Evolutionary conservation across 2,888 invertebrate genomes (phyloP).

Genomic region (Caenorhabditis afra): DNA sequence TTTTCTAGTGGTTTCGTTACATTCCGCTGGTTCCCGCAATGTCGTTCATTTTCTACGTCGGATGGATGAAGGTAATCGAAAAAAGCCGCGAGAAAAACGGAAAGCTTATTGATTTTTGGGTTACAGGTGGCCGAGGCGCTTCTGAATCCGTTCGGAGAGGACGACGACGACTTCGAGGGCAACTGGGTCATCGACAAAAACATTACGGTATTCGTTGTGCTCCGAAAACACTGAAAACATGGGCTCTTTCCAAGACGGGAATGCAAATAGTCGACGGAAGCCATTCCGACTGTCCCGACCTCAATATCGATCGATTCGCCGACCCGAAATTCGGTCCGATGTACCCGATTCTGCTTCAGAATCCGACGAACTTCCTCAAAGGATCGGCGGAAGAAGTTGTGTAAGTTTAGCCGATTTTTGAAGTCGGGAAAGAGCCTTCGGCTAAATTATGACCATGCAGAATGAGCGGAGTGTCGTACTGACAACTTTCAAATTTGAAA

Average conservation of each 20-base stretch:
- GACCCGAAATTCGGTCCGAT: constrained; percentile 54
- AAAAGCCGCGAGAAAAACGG: neutral
- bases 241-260: constrained; percentile 60
- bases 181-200: constrained; percentile 73
- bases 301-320: constrained; percentile 63
- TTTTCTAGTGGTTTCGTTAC: constrained; percentile 57
- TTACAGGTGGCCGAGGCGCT: constrained; percentile 77
- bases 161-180: constrained; percentile 78
- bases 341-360: constrained; percentile 29
- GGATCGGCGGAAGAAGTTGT: constrained; percentile 64
- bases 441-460: too few species aligned
- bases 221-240: too few species aligned
- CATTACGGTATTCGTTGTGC: too few species aligned
- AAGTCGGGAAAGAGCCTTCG: too few species aligned
- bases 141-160: constrained; percentile 78
- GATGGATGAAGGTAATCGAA: constrained; percentile 65
- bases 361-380: constrained; percentile 37
- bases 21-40: constrained; percentile 69
- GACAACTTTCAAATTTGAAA: too few species aligned
- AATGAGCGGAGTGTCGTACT: too few species aligned
- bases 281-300: constrained; percentile 54
- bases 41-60: constrained; percentile 71
- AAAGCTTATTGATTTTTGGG: too few species aligned
- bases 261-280: constrained; percentile 67
- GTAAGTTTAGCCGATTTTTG: constrained; percentile 35